Evolutionary conservation across 1,140 invertebrate genomes (phyloP), one percentile per base, ranked within the genome.

Genomic region (Epicauta chinensis): DNA sequence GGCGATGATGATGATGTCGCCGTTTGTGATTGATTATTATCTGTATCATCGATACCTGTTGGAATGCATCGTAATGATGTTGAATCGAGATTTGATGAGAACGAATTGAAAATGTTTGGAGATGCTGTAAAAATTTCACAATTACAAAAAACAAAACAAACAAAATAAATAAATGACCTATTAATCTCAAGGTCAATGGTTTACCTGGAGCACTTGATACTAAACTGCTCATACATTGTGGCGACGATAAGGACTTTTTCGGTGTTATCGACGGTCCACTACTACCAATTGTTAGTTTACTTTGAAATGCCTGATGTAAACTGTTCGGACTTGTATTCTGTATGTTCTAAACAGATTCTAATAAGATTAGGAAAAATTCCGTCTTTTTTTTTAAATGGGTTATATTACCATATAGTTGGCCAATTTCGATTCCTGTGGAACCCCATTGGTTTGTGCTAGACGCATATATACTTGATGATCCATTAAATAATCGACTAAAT

Each of bases 351-450:
- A 36, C n/a, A n/a, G n/a, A 23, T 23, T 23, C 7, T 23, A 23
- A 7, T 23, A 23, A 23, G 7, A 23, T 23, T 3, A 7, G 7
- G 7, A 46, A 35, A 29, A 37, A 47, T 23, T n/a, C 13, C 31
- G 2, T 16, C 4, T 16, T 10, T 14, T 16, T 10, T 11, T 16
- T 16, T 13, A 46, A 14, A 46, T 9, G n/a, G n/a, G 13, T n/a
- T 36, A 11, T 34, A 29, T 57, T 76, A 87, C 85, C 85, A 89
- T 88, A 71, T 91, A 90, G 58, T 86, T 87, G 48, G 85, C 86
- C 65, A 90, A 75, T 73, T 90, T 90, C 55, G 87, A 90, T 69
- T 90, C 87, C 70, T 87, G 80, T 37, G 87, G 87, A 64, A 89
- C 79, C 63, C 84, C 85, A 75, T 87, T 87, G 38, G 83, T 71